These are phyloP conservation scores for Microctonus brassicae DNA, from an alignment of 2,888 invertebrate genomes.

Conservation along the genomic window DNA sequence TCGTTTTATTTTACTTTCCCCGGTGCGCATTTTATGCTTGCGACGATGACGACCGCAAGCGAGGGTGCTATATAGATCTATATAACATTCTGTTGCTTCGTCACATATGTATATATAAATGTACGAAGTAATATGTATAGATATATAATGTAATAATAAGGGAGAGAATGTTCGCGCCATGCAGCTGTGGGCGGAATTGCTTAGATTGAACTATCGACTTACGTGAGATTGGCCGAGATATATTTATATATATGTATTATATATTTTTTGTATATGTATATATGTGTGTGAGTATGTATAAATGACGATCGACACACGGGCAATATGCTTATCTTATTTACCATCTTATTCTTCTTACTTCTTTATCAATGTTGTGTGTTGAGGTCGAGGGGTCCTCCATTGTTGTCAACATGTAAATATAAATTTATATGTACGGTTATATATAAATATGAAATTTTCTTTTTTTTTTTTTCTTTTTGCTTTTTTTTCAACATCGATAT, in stretches of 20 bases:
- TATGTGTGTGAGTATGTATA: too few species aligned
- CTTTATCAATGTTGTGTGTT: constrained; percentile 30
- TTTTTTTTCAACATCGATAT: constrained; percentile 7
- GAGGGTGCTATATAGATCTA: constrained; percentile 37
- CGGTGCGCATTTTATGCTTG: constrained; percentile 23
- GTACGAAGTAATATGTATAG: too few species aligned
- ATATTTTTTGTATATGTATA: too few species aligned
- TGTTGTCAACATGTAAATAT: constrained; percentile 32
- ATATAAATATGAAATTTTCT: not conserved
- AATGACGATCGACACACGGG: not conserved
- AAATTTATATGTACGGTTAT: not conserved
- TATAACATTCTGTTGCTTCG: constrained; percentile 13
- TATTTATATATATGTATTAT: not conserved
- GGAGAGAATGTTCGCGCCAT: constrained; percentile 27
- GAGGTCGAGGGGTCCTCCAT: constrained; percentile 31
- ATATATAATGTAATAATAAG: too few species aligned
- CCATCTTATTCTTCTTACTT: constrained; percentile 34
- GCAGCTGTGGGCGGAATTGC: constrained; percentile 36
- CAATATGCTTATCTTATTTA: constrained; percentile 28
- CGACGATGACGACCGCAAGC: constrained; percentile 32
- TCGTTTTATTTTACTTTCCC: constrained; percentile 37
- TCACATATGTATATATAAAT: constrained; percentile 3
- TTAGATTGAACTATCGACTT: constrained; percentile 38
- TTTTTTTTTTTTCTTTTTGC: too few species aligned
- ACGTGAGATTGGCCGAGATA: constrained; percentile 34